Base-by-base conservation (phyloP, 2,888 invertebrate species). In the Dorcus parallelipipedus region DNA sequence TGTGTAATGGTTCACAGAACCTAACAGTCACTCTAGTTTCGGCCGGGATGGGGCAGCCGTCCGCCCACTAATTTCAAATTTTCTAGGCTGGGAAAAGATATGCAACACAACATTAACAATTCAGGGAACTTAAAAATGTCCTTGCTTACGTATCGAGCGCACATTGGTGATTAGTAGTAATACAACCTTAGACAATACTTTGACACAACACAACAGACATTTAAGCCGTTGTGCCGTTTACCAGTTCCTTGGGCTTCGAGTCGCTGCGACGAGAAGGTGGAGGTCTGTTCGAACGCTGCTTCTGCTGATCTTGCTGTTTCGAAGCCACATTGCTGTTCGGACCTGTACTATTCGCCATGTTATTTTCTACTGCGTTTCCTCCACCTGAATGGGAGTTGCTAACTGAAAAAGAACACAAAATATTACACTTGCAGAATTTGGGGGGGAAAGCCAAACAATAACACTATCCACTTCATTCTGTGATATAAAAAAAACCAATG, bases 211-310 rank as follows among this genome's bases (percentile, higher is more conserved):
- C 52, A 45, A 56, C 40, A 52, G 38, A 10, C 20, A 42, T 42
- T 55, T 58, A 83, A 77, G 83, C 75, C 56, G 76, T 81, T 67
- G 86, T 84, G 80, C 87, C 87, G 78, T 87, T 87, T 67, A 87
- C 83, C 78, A 87, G 81, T 74, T 85, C 80, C 78, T 85, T 86
- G 68, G 83, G 79, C 79, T 80, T 81, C 9, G 67, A 62, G 54
- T 71, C 73, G 54, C 61, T 68, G 41, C 76, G 70, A 41, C 74
- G 73, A 70, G 76, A 61, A 71, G 76, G 69, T 3, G 76, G 75
- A 49, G 74, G 74, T 60, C 73, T 71, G 64, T 69, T 76, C 42
- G 70, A 59, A 56, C 76, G 72, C 38, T 64, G 63, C 64, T 74
- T 73, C 23, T 33, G 26, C 26, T 64, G 72, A 62, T 76, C 75